Conservation (phyloP, 2,113 vertebrate genomes). For the Rallus limicola region DNA sequence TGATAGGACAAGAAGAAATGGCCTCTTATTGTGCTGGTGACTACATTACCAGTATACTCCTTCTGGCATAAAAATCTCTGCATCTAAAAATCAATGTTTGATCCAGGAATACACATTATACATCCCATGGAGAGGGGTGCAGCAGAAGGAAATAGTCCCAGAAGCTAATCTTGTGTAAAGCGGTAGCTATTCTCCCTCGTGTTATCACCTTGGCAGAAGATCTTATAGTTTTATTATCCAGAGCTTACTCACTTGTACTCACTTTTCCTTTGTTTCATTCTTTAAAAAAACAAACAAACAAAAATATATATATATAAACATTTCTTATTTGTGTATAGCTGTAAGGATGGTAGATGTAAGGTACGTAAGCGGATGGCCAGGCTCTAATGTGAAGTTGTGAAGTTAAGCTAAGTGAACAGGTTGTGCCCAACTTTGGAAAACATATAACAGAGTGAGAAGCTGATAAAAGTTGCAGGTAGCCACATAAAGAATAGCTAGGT, state of each 20-base stretch:
- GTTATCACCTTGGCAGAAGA: neutral
- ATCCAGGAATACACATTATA: neutral
- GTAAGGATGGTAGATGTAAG: neutral
- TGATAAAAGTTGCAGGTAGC: neutral
- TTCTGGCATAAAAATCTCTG: neutral
- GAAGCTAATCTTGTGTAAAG: neutral
- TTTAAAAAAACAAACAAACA: neutral
- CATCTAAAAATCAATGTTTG: neutral
- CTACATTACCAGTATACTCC: neutral
- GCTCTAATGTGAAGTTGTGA: neutral
- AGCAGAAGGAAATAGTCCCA: neutral
- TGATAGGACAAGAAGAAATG: no score
- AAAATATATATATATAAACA: neutral
- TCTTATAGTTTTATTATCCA: neutral
- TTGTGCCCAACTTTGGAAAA: neutral
- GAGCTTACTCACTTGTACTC: neutral
- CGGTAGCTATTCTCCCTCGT: neutral
- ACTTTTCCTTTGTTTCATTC: neutral
- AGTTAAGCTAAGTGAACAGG: neutral
- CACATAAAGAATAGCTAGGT: neutral
- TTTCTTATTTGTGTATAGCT: neutral
- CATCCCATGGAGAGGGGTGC: neutral
- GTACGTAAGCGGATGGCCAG: neutral
- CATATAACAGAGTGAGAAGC: neutral
- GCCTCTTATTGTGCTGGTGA: neutral